Percentiles rank a stretch among this genome's conserved stretches.
These are phyloP conservation scores for Grammomys surdaster DNA, from an alignment of 2,113 vertebrate species.

Conservation along the genomic window DNA sequence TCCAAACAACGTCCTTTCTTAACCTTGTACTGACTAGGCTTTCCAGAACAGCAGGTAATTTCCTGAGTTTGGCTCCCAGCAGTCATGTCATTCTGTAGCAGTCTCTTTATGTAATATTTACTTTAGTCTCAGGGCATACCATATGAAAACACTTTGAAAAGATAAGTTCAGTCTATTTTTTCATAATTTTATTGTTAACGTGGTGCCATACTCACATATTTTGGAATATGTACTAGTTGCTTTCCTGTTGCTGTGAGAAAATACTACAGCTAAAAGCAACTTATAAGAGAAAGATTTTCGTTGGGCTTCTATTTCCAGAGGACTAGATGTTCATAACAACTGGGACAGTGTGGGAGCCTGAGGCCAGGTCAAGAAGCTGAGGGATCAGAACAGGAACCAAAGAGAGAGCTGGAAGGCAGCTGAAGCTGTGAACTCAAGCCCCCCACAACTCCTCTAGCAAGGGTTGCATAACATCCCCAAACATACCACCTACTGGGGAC, in stretches of 20 bases:
- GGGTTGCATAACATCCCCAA: background rate
- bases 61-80: no score
- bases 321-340: background rate
- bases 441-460: background rate
- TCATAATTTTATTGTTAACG: constrained; percentile 31
- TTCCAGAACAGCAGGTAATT: no score
- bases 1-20: no score
- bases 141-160: constrained; percentile 45
- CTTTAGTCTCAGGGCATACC: constrained; percentile 4
- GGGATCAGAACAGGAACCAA: background rate
- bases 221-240: background rate
- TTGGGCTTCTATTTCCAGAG: background rate
- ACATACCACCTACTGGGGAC: background rate
- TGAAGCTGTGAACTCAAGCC: no score
- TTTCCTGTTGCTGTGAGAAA: no score
- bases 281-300: background rate
- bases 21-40: no score
- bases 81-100: background rate
- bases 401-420: background rate
- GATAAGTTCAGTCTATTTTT: constrained; percentile 8
- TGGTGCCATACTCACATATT: background rate
- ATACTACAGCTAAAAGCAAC: background rate
- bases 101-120: background rate
- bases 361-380: background rate
- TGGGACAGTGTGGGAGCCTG: background rate